phyloP scores from a whole-genome alignment of 2,888 invertebrate genomes.

The Rhagium mordax region DNA sequence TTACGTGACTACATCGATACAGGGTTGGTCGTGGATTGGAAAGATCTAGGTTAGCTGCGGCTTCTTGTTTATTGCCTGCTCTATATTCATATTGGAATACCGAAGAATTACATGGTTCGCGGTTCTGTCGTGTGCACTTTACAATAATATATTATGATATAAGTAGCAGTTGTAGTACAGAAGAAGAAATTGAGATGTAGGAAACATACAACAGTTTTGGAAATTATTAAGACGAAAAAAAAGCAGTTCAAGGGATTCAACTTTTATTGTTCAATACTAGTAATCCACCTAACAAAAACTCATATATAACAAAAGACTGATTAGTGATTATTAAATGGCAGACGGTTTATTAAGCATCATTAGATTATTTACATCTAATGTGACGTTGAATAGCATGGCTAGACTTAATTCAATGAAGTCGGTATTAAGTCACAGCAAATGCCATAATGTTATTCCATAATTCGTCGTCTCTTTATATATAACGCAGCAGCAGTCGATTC shows the following conservation, averaged over 20 bases:
- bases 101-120: neutral
- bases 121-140: neutral
- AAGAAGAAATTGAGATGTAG: too few relatives aligned
- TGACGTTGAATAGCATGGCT: slow-evolving; percentile 15
- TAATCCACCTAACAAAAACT: neutral
- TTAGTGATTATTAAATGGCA: slow-evolving; percentile 18
- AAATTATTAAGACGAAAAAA: too few relatives aligned
- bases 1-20: slow-evolving; percentile 70
- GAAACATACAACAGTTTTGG: too few relatives aligned
- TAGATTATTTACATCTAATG: slow-evolving; percentile 27
- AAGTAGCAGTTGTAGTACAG: too few relatives aligned
- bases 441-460: slow-evolving; percentile 8
- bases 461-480: slow-evolving; percentile 24
- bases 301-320: slow-evolving; percentile 3
- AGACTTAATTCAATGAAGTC: slow-evolving; percentile 26
- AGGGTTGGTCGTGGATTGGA: slow-evolving; percentile 41
- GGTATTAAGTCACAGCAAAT: slow-evolving; percentile 23
- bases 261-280: neutral
- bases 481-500: slow-evolving; percentile 27
- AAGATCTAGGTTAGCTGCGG: slow-evolving; percentile 26
- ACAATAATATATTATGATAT: too few relatives aligned
- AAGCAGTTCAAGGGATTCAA: too few relatives aligned
- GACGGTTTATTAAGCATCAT: slow-evolving; percentile 28
- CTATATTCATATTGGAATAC: neutral
- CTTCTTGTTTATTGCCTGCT: slow-evolving; percentile 1